Evolutionary conservation across 2,797 vertebrate species (phyloP).

Genomic region (Gymnocypris eckloni): DNA sequence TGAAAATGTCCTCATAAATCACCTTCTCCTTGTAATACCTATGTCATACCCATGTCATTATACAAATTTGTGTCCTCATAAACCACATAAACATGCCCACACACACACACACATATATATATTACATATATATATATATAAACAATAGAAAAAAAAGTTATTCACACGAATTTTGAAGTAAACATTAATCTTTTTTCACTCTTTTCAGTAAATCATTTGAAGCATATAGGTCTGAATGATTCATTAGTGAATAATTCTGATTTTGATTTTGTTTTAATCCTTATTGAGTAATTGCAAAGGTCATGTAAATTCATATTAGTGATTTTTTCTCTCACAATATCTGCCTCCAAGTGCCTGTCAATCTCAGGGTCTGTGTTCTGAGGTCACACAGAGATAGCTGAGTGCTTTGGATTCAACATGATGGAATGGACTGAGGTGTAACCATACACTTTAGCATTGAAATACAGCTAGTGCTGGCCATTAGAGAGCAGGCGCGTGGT

Average conservation of each 20-base stretch:
- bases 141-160: too few species aligned
- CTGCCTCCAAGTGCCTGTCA: background rate
- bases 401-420: slow-evolving; percentile 25
- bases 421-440: slow-evolving; percentile 25
- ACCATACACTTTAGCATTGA: slow-evolving; percentile 30
- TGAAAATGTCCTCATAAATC: too few species aligned
- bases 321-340: background rate
- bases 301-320: background rate
- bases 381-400: slow-evolving; percentile 4
- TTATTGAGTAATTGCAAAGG: background rate
- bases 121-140: too few species aligned
- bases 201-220: background rate
- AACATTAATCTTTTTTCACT: background rate
- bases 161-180: background rate
- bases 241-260: slow-evolving; percentile 1
- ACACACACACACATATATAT: too few species aligned
- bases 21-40: too few species aligned
- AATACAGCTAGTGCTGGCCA: slow-evolving; percentile 33
- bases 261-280: background rate
- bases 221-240: background rate
- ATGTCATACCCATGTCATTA: too few species aligned
- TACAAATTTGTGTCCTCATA: too few species aligned
- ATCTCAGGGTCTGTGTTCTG: slow-evolving; percentile 5
- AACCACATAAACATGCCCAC: too few species aligned
- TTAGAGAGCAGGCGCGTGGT: slow-evolving; percentile 34